A percentile compares a stretch with the other conserved stretches of the same genome.
phyloP scores from a whole-genome alignment of 2,888 invertebrate species.

The Cetonia aurata region DNA sequence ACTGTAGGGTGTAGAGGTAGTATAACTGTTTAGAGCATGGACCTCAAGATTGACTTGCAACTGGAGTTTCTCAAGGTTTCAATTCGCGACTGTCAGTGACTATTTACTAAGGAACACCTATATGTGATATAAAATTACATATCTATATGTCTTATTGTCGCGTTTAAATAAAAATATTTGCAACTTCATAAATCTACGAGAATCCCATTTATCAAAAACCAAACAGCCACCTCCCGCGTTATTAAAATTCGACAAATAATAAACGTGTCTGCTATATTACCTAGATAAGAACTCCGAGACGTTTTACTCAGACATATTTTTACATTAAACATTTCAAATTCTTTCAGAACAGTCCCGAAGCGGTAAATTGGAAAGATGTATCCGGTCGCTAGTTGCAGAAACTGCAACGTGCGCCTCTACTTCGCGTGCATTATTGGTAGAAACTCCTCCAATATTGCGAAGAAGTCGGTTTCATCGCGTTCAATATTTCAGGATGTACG shows the following conservation, averaged over 20 bases:
- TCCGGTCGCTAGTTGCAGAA: background rate
- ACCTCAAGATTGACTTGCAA: no score
- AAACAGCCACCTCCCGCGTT: conserved; percentile 6
- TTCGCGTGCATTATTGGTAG: conserved; percentile 20
- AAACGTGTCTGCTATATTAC: background rate
- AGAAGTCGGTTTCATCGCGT: background rate
- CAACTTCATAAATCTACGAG: background rate
- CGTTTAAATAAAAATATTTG: background rate
- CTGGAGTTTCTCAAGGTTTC: no score
- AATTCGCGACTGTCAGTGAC: no score
- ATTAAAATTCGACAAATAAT: background rate
- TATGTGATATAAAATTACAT: no score
- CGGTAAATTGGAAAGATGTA: background rate
- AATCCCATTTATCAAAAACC: conserved; percentile 23
- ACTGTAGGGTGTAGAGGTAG: no score
- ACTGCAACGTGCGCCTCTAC: conserved; percentile 1
- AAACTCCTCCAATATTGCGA: background rate
- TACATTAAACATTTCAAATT: background rate
- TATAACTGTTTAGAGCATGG: no score
- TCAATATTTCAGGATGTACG: conserved; percentile 63
- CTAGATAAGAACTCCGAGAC: background rate
- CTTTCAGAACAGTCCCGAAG: background rate
- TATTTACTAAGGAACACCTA: no score
- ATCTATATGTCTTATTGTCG: no score
- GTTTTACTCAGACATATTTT: no score